Base-by-base conservation (phyloP, 2,888 invertebrate genomes). In the Cartodere bifasciata region DNA sequence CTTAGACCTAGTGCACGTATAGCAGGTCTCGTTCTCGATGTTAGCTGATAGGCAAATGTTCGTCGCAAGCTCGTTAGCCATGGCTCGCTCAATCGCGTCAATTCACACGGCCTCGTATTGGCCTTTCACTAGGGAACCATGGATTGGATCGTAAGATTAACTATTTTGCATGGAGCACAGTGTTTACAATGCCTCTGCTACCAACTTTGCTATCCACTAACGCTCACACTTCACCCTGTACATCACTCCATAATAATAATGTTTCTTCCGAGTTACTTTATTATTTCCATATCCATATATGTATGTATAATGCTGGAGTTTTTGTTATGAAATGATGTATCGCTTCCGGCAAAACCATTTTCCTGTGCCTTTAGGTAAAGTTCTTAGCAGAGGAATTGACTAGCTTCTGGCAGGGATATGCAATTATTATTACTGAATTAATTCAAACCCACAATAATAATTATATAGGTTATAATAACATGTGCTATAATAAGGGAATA, bases 161-260 rank as follows among this genome's bases (percentile, higher is more conserved):
- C 75, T 74, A 79, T 79, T 80, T 80, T 79, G 80, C 80, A 80
- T 80, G 79, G 73, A 68, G 77, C 75, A 60, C 65, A 64, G 64
- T 63, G 56, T 54, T 46, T 39, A 39, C 49, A 56, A 56, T 55
- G 58, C 57, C 56, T 66, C 63, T 65, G 62, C 63, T 62, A 64
- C 53, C 56, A 57, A 67, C 66, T 65, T 62, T 57, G 52, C 53
- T 7, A 16, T 47, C 29, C 34, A 37, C 34, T 43, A 39, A 33
- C 31, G 34, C 35, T 35, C 33, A 23, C 23, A 23, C 13, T 39
- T 35, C 21, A 20, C 11, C 31, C 37, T 34, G 16, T 27, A 23
- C 29, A 36, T 15, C 17, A 23, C 23, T 6, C 9, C 25, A 9
- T n/a, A n/a, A 7, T 23, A 23, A 6, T 11, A n/a, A 23, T 23